Base-by-base conservation (phyloP, 2,113 vertebrate species). In the Pyxicephalus adspersus region DNA sequence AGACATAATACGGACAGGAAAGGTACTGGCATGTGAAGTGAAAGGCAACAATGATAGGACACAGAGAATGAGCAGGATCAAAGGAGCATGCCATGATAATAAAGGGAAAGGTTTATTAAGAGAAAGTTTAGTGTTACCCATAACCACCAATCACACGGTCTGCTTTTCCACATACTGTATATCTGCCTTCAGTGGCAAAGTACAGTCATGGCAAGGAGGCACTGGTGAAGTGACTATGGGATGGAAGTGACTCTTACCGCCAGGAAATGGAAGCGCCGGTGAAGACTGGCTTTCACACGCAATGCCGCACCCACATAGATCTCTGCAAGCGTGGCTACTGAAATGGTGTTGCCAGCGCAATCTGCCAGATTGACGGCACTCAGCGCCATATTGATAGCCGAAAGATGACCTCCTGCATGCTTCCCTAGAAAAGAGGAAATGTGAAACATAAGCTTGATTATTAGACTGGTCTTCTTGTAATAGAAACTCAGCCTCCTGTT, bases 331-430 rank as follows among this genome's bases (percentile, higher is more conserved):
- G 94, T 92, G 1, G 94, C 95, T 64, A 95, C 91, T 0, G 98
- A 94, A 58, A 99, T 65, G 15, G 94, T 85, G 0, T 95, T 90
- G 0, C 95, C 95, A 0, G 97, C 94, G 0, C 97, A 98, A 78
- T 99, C 98, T 0, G 96, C 96, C 87, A 99, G 90, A 90, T 99
- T 99, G 74, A 99, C 94, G 0, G 97, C 96, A 0, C 95, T 96
- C 61, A 99, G 90, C 0, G 96, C 95, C 94, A 98, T 94, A 89
- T 96, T 96, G 80, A 96, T 87, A 0, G 96, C 96, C 17, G 94
- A 88, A 15, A 98, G 90, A 85, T 95, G 96, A 64, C 96, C 96
- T 0, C 96, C 96, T 0, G 92, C 91, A 83, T 96, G 93, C 86
- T 97, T 98, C 67, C 97, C 97, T 99, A 80, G 0, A 9, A 1